A percentile compares a stretch with the other conserved stretches of the same genome.
phyloP scores from a whole-genome alignment of 2,888 invertebrate genomes.

The Hedychridium roseum region DNA sequence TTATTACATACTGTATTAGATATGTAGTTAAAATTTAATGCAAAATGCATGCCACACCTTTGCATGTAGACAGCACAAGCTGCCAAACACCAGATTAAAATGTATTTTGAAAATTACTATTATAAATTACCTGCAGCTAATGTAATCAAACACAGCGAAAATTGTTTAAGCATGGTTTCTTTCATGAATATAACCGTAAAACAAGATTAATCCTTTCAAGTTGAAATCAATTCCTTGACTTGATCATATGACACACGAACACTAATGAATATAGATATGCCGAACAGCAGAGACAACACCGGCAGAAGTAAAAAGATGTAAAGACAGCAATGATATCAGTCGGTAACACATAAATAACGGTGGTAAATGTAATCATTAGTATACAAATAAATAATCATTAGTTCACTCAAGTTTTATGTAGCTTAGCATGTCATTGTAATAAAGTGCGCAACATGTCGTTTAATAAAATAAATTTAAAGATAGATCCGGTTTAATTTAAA shows the following conservation, averaged over 20 bases:
- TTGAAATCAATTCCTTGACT: conserved; percentile 25
- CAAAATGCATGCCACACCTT: neutral
- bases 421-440: too few relatives aligned
- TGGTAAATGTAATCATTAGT: too few relatives aligned
- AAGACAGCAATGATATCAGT: too few relatives aligned
- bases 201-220: conserved; percentile 34
- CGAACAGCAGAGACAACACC: too few relatives aligned
- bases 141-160: conserved; percentile 21
- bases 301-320: too few relatives aligned
- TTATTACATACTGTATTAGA: neutral
- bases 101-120: neutral
- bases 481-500: too few relatives aligned
- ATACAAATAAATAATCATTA: too few relatives aligned
- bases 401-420: too few relatives aligned
- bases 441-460: too few relatives aligned
- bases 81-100: neutral
- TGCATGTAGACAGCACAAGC: neutral
- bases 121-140: conserved; percentile 32
- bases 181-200: conserved; percentile 16
- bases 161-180: conserved; percentile 34
- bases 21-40: neutral
- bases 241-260: conserved; percentile 31
- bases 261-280: conserved; percentile 1
- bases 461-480: too few relatives aligned
- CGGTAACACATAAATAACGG: too few relatives aligned